Conservation (phyloP, 2,113 vertebrate species). For the Hippolais icterina region DNA sequence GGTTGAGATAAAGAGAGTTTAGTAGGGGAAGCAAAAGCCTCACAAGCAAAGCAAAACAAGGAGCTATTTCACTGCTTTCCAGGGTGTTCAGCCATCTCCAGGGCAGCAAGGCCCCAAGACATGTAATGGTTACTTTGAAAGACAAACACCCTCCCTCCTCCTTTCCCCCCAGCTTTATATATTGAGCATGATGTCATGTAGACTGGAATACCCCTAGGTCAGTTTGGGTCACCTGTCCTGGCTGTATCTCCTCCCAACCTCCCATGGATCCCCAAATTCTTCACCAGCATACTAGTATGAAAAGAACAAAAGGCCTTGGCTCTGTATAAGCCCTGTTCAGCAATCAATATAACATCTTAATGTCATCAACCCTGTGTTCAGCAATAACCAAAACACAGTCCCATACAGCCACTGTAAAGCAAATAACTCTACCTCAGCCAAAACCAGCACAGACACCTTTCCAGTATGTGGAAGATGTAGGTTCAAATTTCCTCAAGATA, state of each 20-base stretch:
- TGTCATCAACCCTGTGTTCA: not conserved
- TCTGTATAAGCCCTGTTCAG: not conserved
- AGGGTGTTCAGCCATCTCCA: not conserved
- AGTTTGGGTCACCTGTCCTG: not conserved
- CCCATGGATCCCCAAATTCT: not conserved
- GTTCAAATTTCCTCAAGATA: not conserved
- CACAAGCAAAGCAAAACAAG: not conserved
- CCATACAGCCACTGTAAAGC: not conserved
- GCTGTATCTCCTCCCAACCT: not conserved
- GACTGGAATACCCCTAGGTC: not conserved
- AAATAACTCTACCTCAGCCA: not conserved
- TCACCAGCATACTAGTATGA: fast-evolving
- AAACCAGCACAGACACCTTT: not conserved
- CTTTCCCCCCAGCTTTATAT: not conserved
- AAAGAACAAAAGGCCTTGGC: not conserved
- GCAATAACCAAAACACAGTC: not conserved
- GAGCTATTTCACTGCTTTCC: not conserved
- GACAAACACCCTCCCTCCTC: not conserved
- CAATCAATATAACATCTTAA: not conserved
- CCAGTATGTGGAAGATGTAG: not conserved
- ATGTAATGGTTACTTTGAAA: not conserved
- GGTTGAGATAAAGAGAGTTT: not conserved
- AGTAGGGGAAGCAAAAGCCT: not conserved
- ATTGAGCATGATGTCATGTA: not conserved
- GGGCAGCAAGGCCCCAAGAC: not conserved